Conservation (phyloP, 1,140 invertebrate species). For the Microplitis demolitor region DNA sequence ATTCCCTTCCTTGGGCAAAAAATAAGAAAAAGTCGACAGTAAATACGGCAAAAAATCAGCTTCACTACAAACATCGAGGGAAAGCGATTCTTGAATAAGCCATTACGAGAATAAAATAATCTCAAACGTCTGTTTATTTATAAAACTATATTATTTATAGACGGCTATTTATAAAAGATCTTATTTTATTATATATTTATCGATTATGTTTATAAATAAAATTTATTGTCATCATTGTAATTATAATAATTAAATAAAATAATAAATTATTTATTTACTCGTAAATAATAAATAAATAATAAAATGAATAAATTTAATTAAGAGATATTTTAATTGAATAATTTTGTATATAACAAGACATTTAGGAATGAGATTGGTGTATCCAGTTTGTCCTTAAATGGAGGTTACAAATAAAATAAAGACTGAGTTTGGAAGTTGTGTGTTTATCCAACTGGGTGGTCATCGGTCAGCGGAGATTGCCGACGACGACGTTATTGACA, state of each 20-base stretch:
- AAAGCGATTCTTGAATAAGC: neutral
- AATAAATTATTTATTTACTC: too few species aligned
- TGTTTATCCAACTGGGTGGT: slow-evolving; percentile 6
- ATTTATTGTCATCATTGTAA: too few species aligned
- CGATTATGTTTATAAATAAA: too few species aligned
- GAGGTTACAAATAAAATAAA: neutral
- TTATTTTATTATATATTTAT: too few species aligned
- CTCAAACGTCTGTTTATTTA: neutral
- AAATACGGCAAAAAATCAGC: neutral
- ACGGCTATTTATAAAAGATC: too few species aligned
- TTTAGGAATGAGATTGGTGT: neutral
- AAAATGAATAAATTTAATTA: too few species aligned
- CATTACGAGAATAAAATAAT: neutral
- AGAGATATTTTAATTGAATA: too few species aligned
- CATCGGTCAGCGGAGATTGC: slow-evolving; percentile 4
- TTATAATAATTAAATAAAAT: too few species aligned
- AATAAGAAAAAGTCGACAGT: too few species aligned
- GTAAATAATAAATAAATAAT: neutral
- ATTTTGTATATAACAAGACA: too few species aligned
- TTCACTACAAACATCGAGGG: neutral
- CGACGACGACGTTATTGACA: slow-evolving; percentile 15
- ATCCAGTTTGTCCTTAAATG: slow-evolving; percentile 4
- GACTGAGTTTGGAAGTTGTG: neutral
- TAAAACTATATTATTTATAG: too few species aligned
- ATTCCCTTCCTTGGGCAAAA: too few species aligned